Base-by-base conservation (phyloP, 2,113 vertebrate species). In the Pollachius pollachius region DNA sequence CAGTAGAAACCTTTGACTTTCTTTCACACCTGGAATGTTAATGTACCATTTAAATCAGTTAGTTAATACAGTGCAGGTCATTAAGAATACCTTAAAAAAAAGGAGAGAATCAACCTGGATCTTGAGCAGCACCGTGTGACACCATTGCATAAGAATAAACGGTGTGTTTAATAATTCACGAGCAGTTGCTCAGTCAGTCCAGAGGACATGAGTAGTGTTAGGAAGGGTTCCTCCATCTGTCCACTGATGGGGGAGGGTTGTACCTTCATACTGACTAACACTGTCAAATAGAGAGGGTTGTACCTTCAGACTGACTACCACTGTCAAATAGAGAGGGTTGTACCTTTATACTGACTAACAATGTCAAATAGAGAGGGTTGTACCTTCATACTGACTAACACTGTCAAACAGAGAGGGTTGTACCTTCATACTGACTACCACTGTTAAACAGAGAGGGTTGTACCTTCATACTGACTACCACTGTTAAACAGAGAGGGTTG, bases 91-190 rank as follows among this genome's bases (percentile, higher is more conserved):
- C 41, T 48, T 48, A 13, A 13, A 13, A 48, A 48, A 3, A 48
- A 48, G 41, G 12, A 13, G 12, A 48, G 8, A 9, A 13, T 48
- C 41, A 48, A 9, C 41, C 1, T 2, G 2, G 11, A 48, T 48
- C 41, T 48, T 48, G 11, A 48, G 41, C 41, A 13, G 41, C 6
- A 12, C 41, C 41, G 8, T 48, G 11, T n/a, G 23, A 73, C 76
- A 70, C 72, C 3, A 13, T 19, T 73, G 68, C 69, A 74, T 69
- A 74, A 72, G 69, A 86, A 78, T 61, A 67, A 85, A 71, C 79
- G 74, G 71, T 84, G 84, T 30, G 69, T 85, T 90, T 78, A 89
- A 89, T 87, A 82, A 87, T 90, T 88, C 70, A 90, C 58, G 61
- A 73, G 68, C 72, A 72, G 78, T 71, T 84, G 34, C 81, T 78